Evolutionary conservation across 2,113 vertebrate genomes (phyloP).

Genomic region (Oplegnathus fasciatus): DNA sequence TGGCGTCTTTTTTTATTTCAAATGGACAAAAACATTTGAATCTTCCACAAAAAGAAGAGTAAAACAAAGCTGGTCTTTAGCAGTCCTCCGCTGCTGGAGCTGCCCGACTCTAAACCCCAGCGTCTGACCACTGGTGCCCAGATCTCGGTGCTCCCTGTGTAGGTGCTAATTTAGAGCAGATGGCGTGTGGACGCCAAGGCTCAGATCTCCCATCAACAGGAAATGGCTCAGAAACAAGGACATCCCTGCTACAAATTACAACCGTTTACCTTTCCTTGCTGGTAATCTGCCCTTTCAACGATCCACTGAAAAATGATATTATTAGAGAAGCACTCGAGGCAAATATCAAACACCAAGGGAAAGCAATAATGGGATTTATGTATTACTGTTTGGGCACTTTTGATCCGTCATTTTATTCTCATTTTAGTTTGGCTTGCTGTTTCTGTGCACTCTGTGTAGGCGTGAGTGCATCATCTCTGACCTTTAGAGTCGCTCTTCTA

Average conservation of each 20-base stretch:
- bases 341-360: not conserved
- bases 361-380: not conserved
- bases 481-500: constrained; percentile 1
- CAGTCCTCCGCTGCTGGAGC: constrained; percentile 15
- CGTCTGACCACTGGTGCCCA: constrained; percentile 49
- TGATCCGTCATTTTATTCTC: not conserved
- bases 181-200: constrained; percentile 46
- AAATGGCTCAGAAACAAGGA: constrained; percentile 28
- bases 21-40: too few relatives aligned
- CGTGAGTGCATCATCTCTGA: constrained; percentile 13
- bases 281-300: constrained; percentile 17
- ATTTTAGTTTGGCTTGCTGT: constrained; percentile 11
- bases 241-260: constrained; percentile 44
- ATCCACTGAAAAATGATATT: not conserved
- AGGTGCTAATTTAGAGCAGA: constrained; percentile 77
- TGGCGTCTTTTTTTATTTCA: too few relatives aligned
- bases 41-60: too few relatives aligned
- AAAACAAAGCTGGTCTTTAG: not conserved
- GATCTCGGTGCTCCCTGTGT: constrained; percentile 54
- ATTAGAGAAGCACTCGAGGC: not conserved
- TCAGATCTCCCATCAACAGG: constrained; percentile 56
- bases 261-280: constrained; percentile 29
- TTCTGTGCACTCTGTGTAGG: constrained; percentile 7
- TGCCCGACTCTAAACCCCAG: constrained; percentile 15
- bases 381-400: constrained; percentile 4